A percentile compares a stretch with the other conserved stretches of the same genome.
Evolutionary conservation across 1,140 invertebrate species (phyloP).

Genomic region (Achatina immaculata): DNA sequence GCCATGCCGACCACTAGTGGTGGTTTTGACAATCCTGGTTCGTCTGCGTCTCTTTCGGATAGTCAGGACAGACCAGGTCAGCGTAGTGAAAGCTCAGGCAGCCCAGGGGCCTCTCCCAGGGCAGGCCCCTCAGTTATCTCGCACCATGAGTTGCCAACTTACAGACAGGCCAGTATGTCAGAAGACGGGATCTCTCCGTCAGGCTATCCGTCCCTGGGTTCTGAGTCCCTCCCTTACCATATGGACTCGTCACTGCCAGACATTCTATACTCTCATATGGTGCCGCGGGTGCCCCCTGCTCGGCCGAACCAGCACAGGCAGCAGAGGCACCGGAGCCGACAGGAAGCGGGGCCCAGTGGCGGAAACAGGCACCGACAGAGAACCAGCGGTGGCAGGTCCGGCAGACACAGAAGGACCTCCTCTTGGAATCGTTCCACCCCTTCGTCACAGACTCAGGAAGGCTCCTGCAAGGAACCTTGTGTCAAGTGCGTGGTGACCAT

Average conservation of each 20-base stretch:
- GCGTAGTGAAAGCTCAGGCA: no score
- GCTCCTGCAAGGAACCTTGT: conserved; percentile 63
- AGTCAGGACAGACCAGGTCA: no score
- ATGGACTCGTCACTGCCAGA: conserved; percentile 70
- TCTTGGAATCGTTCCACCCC: conserved; percentile 34
- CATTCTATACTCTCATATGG: conserved; percentile 73
- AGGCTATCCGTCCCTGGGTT: conserved; percentile 22
- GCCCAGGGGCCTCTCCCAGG: no score
- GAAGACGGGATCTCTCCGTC: not conserved
- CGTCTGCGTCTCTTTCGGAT: no score
- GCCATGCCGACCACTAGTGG: no score
- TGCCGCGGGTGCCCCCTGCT: conserved; percentile 71
- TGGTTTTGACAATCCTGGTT: no score
- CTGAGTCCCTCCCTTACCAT: conserved; percentile 42
- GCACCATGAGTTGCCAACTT: not conserved
- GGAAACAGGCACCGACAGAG: conserved; percentile 32
- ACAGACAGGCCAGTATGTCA: conserved; percentile 24
- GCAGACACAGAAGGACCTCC: conserved; percentile 27
- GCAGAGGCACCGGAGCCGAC: conserved; percentile 33
- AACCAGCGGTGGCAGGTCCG: conserved; percentile 25
- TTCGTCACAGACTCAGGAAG: conserved; percentile 41
- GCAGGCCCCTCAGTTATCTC: not conserved
- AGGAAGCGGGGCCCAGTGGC: conserved; percentile 11
- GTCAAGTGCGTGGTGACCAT: conserved; percentile 63
- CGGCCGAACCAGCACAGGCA: conserved; percentile 60